phyloP scores from a whole-genome alignment of 37 sponge, comb jelly and placozoan genomes.

The Beroe forskalii region DNA sequence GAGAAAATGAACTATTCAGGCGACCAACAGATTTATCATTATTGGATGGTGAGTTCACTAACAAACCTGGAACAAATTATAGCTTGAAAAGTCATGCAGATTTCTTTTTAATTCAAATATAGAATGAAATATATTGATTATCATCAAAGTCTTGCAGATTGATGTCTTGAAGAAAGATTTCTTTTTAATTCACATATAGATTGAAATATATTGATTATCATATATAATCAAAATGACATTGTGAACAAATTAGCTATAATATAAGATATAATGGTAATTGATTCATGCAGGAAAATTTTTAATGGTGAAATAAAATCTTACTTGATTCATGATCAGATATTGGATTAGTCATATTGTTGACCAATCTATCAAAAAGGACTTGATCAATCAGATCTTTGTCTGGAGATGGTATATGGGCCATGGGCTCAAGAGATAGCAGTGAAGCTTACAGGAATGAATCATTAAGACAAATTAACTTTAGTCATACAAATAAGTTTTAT shows the following conservation, averaged over 20 bases:
- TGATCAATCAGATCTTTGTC: slow-evolving; percentile 32
- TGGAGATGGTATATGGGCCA: slow-evolving; percentile 12
- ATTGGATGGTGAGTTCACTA: neutral
- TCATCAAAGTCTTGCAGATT: too few species aligned
- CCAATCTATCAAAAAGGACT: neutral
- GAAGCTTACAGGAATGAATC: too few species aligned
- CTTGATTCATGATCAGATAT: slow-evolving; percentile 23
- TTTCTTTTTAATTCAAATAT: too few species aligned
- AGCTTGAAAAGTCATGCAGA: too few species aligned
- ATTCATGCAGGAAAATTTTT: neutral
- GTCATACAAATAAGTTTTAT: too few species aligned
- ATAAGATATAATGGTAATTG: too few species aligned
- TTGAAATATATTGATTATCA: too few species aligned
- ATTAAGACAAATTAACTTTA: too few species aligned
- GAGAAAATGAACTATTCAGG: slow-evolving; percentile 28
- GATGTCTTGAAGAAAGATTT: too few species aligned
- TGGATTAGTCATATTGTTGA: neutral
- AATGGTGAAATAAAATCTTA: neutral
- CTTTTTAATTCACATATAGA: too few species aligned
- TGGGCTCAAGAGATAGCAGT: neutral
- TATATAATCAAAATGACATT: neutral
- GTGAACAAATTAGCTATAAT: neutral
- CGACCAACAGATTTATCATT: slow-evolving; percentile 40
- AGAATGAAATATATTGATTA: too few species aligned
- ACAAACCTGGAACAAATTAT: slow-evolving; percentile 8